A percentile compares a stretch with the other conserved stretches of the same genome.
Conservation (phyloP, 2,113 vertebrate genomes). For the Regulus satrapa region DNA sequence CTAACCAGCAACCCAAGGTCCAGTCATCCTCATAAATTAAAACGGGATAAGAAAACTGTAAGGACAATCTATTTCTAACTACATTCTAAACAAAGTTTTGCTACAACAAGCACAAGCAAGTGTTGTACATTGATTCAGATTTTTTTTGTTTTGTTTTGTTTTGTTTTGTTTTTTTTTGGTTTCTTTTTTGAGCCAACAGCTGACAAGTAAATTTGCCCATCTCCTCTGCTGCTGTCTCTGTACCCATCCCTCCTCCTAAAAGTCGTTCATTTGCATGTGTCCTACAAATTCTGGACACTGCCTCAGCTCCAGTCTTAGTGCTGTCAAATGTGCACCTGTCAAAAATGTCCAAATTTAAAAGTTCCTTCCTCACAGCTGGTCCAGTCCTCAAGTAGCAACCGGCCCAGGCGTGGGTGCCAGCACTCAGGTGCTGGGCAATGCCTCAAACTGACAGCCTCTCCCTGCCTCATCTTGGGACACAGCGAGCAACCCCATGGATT, state of each 20-base stretch:
- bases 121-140: not conserved
- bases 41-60: not conserved
- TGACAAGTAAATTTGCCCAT: not conserved
- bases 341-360: not conserved
- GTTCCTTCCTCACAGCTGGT: too few relatives aligned
- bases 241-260: not conserved
- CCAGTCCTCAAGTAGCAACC: rapidly evolving
- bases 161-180: too few relatives aligned
- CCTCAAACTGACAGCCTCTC: not conserved
- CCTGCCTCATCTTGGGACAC: not conserved
- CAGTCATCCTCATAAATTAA: not conserved
- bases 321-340: not conserved
- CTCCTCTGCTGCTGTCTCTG: not conserved
- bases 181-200: not conserved
- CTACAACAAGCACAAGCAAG: not conserved
- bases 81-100: not conserved
- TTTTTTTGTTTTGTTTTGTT: too few relatives aligned
- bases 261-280: rapidly evolving
- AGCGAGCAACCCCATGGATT: rapidly evolving
- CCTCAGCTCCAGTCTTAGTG: rapidly evolving
- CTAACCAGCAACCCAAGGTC: not conserved
- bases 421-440: not conserved
- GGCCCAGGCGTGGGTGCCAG: not conserved
- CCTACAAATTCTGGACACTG: not conserved
- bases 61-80: not conserved